Evolutionary conservation across 2,888 invertebrate genomes (phyloP).

Genomic region (Agrotis ipsilon): DNA sequence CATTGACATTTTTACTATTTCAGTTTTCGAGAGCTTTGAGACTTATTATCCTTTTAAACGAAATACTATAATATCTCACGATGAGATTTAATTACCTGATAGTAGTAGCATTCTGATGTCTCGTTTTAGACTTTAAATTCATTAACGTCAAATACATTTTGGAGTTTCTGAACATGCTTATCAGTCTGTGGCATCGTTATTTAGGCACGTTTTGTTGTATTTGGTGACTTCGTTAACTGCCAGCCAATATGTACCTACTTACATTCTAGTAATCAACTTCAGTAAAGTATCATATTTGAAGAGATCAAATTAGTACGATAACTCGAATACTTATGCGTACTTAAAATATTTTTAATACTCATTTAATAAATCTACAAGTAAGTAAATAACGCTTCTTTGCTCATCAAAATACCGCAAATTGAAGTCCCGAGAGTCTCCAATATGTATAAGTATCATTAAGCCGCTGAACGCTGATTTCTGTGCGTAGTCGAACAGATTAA

Average conservation of each 20-base stretch:
- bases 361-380: conserved; percentile 33
- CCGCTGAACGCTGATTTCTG: conserved; percentile 59
- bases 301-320: conserved; percentile 32
- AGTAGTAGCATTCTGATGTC: conserved; percentile 10
- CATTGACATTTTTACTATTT: conserved; percentile 4
- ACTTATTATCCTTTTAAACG: not conserved
- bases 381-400: conserved; percentile 39
- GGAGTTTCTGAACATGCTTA: conserved; percentile 39
- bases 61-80: not conserved
- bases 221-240: conserved; percentile 55
- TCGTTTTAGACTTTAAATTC: conserved; percentile 36
- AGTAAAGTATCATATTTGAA: not conserved
- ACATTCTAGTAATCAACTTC: conserved; percentile 37
- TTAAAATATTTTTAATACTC: conserved; percentile 42
- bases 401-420: conserved; percentile 57
- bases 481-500: conserved; percentile 62
- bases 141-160: conserved; percentile 41
- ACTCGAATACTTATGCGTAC: conserved; percentile 26
- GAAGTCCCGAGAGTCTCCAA: conserved; percentile 48
- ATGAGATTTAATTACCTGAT: conserved; percentile 17
- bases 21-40: too few relatives aligned
- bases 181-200: conserved; percentile 25
- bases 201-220: conserved; percentile 51
- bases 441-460: conserved; percentile 57
- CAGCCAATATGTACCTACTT: conserved; percentile 35